Percentiles rank a stretch among this genome's conserved stretches.
Evolutionary conservation across 1,140 invertebrate species (phyloP).

Genomic region (Aphelenchoides fujianensis): DNA sequence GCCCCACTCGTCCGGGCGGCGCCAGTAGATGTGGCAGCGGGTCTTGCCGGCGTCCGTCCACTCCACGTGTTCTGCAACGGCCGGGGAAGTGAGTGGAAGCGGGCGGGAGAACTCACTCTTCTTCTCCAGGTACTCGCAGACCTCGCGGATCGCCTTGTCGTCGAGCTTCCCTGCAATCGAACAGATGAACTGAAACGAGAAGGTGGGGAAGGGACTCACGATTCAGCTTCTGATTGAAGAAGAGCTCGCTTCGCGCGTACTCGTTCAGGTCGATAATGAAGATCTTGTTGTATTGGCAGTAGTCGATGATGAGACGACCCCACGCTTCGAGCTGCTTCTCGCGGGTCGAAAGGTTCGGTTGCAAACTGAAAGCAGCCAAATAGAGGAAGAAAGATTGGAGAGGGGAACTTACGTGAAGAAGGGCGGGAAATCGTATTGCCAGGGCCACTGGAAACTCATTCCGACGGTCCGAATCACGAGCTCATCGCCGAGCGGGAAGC

Average conservation of each 20-base stretch:
- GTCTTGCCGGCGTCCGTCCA: slow-evolving; percentile 77
- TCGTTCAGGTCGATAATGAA: slow-evolving; percentile 79
- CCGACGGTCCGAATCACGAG: no score
- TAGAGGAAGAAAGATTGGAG: no score
- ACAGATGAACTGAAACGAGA: slow-evolving; percentile 32
- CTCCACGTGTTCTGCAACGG: slow-evolving; percentile 72
- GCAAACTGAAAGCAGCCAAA: slow-evolving; percentile 80
- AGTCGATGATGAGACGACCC: slow-evolving; percentile 80
- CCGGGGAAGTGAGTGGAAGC: slow-evolving; percentile 15
- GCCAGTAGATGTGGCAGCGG: slow-evolving; percentile 88
- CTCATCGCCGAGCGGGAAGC: no score
- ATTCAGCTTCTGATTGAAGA: slow-evolving; percentile 79
- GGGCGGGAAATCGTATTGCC: slow-evolving; percentile 84
- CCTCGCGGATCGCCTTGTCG: slow-evolving; percentile 71
- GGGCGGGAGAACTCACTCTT: slow-evolving; percentile 63
- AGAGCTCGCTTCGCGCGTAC: slow-evolving; percentile 73
- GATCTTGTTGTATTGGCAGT: slow-evolving; percentile 75
- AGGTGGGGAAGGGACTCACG: slow-evolving; percentile 66
- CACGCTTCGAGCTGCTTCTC: slow-evolving; percentile 86
- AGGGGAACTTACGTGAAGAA: slow-evolving; percentile 78
- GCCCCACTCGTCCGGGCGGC: slow-evolving; percentile 88
- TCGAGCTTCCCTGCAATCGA: slow-evolving; percentile 76
- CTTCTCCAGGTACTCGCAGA: slow-evolving; percentile 77
- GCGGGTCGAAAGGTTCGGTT: slow-evolving; percentile 84
- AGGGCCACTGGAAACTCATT: slow-evolving; percentile 74